These are phyloP conservation scores for Sinelater perroti DNA, from an alignment of 2,888 invertebrate genomes.

Conservation along the genomic window DNA sequence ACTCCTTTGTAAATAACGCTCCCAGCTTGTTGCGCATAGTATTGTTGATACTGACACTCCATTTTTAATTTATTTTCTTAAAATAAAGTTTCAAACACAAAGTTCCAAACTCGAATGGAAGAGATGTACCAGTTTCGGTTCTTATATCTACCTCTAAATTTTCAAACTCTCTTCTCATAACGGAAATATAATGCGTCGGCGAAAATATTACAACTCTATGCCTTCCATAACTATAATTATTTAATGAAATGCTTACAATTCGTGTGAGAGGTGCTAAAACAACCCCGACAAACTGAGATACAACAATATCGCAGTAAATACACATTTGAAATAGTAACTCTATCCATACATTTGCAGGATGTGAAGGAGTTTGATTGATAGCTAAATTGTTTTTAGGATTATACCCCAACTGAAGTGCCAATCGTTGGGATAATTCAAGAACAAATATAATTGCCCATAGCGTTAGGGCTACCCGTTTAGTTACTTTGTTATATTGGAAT, in stretches of 20 bases:
- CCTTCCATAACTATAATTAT: constrained; percentile 34
- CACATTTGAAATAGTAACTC: constrained; percentile 41
- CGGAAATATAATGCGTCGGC: constrained; percentile 38
- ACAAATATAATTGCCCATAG: neutral
- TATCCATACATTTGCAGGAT: constrained; percentile 25
- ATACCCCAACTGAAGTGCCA: constrained; percentile 8
- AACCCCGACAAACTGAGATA: constrained; percentile 46
- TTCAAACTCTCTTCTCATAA: constrained; percentile 36
- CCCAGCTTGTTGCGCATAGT: constrained; percentile 16
- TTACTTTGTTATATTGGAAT: neutral
- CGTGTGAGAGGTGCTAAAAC: constrained; percentile 42
- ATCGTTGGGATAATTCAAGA: constrained; percentile 1
- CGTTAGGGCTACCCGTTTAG: neutral
- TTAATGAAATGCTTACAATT: constrained; percentile 41
- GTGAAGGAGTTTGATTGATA: constrained; percentile 20
- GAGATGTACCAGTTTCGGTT: constrained; percentile 20
- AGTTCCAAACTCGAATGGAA: constrained; percentile 35
- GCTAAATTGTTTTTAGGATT: neutral
- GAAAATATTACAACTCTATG: constrained; percentile 30
- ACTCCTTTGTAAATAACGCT: constrained; percentile 15
- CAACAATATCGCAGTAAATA: constrained; percentile 38
- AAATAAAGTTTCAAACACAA: constrained; percentile 6
- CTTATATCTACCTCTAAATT: constrained; percentile 33
- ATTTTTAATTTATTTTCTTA: constrained; percentile 3
- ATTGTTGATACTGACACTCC: constrained; percentile 20